Conservation (phyloP, 1,140 invertebrate species). For the Stegodyphus dumicola region DNA sequence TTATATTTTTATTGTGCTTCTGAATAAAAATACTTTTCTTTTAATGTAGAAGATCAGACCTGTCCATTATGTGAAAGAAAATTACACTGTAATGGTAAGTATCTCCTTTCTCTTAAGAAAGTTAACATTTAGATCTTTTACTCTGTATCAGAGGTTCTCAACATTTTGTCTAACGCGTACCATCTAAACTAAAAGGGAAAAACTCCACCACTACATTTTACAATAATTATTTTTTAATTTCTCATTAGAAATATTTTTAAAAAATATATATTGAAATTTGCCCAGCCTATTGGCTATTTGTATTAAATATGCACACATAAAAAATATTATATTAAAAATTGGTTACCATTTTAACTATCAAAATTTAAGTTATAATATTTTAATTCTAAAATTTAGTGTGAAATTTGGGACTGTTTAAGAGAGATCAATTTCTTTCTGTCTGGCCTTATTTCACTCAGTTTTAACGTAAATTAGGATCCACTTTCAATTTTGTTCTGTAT, state of each 20-base stretch:
- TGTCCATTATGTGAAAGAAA: conserved; percentile 81
- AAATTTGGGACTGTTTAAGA: no score
- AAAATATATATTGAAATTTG: not conserved
- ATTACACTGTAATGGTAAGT: conserved; percentile 77
- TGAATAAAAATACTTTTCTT: conserved; percentile 36
- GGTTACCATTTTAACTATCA: no score
- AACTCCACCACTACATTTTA: no score
- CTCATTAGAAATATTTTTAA: not conserved
- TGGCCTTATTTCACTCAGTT: not conserved
- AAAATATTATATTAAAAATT: no score
- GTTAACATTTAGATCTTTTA: not conserved
- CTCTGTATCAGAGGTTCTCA: not conserved
- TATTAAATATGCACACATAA: no score
- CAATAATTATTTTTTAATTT: not conserved
- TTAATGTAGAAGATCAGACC: conserved; percentile 76
- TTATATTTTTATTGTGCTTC: not conserved
- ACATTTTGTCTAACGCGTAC: no score
- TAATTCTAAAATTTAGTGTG: no score
- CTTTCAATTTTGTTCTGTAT: no score
- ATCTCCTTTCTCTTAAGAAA: not conserved
- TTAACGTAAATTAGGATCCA: not conserved
- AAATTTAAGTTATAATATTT: no score
- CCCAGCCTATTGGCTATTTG: no score
- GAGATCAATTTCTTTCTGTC: no score
- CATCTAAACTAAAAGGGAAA: no score